Percentiles rank a stretch among this genome's conserved stretches.
Conservation (phyloP, 2,797 vertebrate species). For the Chaenodraco wilsoni region DNA sequence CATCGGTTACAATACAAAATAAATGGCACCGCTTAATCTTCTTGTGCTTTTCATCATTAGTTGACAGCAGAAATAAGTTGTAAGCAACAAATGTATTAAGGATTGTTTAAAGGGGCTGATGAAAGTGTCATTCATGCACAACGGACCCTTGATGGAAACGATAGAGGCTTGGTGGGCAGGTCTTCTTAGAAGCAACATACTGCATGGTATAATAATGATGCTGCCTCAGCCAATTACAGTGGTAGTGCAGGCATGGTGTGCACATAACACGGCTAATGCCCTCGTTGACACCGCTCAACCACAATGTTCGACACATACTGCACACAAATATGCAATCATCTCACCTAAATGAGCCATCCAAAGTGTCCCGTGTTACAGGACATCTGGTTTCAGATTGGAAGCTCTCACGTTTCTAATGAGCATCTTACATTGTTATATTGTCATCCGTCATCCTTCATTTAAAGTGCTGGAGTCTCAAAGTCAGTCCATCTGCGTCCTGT, state of each 20-base stretch:
- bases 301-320: constrained; percentile 23
- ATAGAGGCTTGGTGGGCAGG: constrained; percentile 51
- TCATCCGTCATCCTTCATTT: constrained; percentile 17
- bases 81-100: constrained; percentile 34
- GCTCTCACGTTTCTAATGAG: constrained; percentile 36
- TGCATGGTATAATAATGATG: constrained; percentile 47
- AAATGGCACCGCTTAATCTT: constrained; percentile 51
- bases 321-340: constrained; percentile 5
- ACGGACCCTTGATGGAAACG: constrained; percentile 49
- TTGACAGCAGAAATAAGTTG: constrained; percentile 44
- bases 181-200: constrained; percentile 41
- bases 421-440: constrained; percentile 14
- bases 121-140: constrained; percentile 59
- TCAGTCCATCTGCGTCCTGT: constrained; percentile 3
- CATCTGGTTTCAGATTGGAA: constrained; percentile 36
- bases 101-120: constrained; percentile 48
- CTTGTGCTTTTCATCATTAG: constrained; percentile 66
- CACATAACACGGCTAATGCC: constrained; percentile 24
- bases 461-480: constrained; percentile 10
- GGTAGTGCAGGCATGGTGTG: neutral
- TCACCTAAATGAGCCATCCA: constrained; percentile 33
- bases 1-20: constrained; percentile 45
- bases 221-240: constrained; percentile 53
- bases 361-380: constrained; percentile 7
- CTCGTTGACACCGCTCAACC: constrained; percentile 14